Percentiles rank a stretch among this genome's conserved stretches.
Conservation (phyloP, 2,888 invertebrate species). For the Mycalesis mineus region DNA sequence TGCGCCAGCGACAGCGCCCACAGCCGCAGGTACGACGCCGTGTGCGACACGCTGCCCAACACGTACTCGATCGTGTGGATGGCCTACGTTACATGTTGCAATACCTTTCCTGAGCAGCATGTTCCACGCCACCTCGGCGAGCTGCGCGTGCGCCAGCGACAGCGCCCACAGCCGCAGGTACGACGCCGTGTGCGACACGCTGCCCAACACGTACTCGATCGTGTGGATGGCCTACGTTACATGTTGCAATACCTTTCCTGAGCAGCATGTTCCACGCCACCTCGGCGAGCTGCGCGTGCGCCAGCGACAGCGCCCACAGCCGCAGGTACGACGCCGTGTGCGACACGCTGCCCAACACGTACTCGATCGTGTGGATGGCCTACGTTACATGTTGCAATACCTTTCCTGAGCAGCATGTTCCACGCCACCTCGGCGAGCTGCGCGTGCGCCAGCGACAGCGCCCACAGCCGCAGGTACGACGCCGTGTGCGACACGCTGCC, state of each 20-base stretch:
- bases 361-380: too few relatives aligned
- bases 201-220: constrained; percentile 98
- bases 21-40: constrained; percentile 98
- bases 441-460: too few relatives aligned
- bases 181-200: constrained; percentile 98
- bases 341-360: constrained; percentile 97
- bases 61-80: constrained; percentile 99
- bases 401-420: too few relatives aligned
- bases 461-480: too few relatives aligned
- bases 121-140: constrained; percentile 94
- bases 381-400: too few relatives aligned
- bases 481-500: too few relatives aligned
- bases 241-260: too few relatives aligned
- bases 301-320: constrained; percentile 98
- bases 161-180: constrained; percentile 99
- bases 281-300: constrained; percentile 95
- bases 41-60: constrained; percentile 98
- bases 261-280: constrained; percentile 98
- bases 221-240: too few relatives aligned
- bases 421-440: too few relatives aligned
- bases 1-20: constrained; percentile 99
- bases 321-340: constrained; percentile 99
- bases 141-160: constrained; percentile 97
- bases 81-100: too few relatives aligned
- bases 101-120: constrained; percentile 91